Evolutionary conservation across 2,888 invertebrate species (phyloP).

Genomic region (Ochropleura plecta): DNA sequence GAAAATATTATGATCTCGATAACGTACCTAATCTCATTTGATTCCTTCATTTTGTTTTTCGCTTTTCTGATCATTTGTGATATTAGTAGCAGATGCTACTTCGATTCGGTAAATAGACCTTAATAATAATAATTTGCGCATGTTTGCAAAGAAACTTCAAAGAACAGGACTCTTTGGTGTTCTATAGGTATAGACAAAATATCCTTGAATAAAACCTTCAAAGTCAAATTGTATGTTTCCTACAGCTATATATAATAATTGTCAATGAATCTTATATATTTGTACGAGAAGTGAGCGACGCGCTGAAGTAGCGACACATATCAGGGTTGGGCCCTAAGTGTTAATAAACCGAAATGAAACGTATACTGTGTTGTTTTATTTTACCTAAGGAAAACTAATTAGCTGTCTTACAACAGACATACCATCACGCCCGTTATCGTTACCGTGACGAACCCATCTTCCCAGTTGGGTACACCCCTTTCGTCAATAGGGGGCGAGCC

Average conservation of each 20-base stretch:
- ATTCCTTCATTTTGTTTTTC: neutral
- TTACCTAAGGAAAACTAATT: conserved; percentile 27
- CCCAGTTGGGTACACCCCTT: too few species aligned
- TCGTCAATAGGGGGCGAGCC: too few species aligned
- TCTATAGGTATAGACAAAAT: neutral
- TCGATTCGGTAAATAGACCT: neutral
- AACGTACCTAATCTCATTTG: neutral
- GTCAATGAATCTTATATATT: conserved; percentile 25
- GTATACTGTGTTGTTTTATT: conserved; percentile 80
- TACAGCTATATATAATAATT: neutral
- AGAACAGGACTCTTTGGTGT: neutral
- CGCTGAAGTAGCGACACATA: conserved; percentile 86
- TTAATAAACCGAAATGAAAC: conserved; percentile 87
- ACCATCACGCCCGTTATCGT: too few species aligned
- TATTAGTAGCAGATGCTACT: too few species aligned
- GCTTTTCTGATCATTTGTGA: neutral
- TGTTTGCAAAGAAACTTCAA: neutral
- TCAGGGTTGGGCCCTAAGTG: conserved; percentile 88
- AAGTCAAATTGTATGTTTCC: neutral
- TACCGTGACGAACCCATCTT: too few species aligned
- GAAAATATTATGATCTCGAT: neutral
- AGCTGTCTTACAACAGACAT: neutral
- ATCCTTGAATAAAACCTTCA: neutral
- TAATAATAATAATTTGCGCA: neutral
- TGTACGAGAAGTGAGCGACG: conserved; percentile 75